A percentile compares a stretch with the other conserved stretches of the same genome.
phyloP scores from a whole-genome alignment of 2,797 vertebrate species.

The Hypotaenidia okinawae region DNA sequence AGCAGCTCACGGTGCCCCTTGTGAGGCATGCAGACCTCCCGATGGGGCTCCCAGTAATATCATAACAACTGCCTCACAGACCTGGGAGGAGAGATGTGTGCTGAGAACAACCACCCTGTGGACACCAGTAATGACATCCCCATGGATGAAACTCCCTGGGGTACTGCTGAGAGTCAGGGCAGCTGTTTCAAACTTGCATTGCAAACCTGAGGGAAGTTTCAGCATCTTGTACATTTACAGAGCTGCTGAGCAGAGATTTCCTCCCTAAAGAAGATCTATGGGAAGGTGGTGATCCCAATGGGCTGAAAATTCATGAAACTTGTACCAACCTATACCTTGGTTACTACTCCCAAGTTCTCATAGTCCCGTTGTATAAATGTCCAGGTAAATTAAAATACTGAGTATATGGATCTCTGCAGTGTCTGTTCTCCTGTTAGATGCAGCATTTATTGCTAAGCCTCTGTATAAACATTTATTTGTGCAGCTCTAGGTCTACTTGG shows the following conservation, averaged over 20 bases:
- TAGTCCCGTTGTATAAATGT: neutral
- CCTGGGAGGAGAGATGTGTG: neutral
- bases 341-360: neutral
- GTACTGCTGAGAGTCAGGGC: neutral
- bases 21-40: neutral
- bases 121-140: neutral
- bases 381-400: neutral
- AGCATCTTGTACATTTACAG: accelerated
- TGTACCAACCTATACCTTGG: neutral
- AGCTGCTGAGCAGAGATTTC: neutral
- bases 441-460: neutral
- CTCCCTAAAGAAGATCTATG: neutral
- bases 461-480: neutral
- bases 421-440: neutral
- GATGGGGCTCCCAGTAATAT: neutral
- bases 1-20: neutral
- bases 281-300: neutral
- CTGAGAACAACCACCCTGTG: neutral
- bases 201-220: neutral
- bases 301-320: neutral
- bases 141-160: neutral
- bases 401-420: neutral
- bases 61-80: neutral
- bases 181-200: neutral
- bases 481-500: neutral